These are phyloP conservation scores for Vireo griseus DNA, from an alignment of 2,797 vertebrate species.

Conservation along the genomic window DNA sequence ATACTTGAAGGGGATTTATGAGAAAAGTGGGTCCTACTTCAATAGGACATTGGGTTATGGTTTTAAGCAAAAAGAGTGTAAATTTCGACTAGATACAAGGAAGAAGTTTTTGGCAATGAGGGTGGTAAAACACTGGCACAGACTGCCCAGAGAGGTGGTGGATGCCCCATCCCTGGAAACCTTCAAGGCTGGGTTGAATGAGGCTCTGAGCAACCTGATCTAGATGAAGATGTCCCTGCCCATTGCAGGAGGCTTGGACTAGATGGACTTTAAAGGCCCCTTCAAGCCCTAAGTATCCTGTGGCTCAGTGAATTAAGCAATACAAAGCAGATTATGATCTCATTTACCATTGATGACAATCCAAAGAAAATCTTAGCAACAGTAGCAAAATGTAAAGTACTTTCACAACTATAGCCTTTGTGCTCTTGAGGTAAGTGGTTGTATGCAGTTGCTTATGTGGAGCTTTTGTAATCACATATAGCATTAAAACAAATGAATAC, in stretches of 20 bases:
- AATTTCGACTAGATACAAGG: background rate
- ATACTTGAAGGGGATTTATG: background rate
- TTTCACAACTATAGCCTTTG: background rate
- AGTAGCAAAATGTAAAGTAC: background rate
- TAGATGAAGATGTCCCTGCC: background rate
- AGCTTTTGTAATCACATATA: background rate
- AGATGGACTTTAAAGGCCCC: background rate
- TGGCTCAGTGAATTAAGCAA: background rate
- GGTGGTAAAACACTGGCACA: background rate
- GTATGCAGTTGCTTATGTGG: background rate
- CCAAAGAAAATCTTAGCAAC: background rate
- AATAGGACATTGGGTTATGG: background rate
- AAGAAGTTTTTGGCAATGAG: background rate
- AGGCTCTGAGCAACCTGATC: background rate
- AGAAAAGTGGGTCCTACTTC: background rate
- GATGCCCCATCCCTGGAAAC: background rate
- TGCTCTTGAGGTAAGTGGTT: background rate
- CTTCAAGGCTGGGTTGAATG: rapidly evolving
- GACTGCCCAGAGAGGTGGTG: background rate
- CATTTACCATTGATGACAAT: background rate
- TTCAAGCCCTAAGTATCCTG: background rate
- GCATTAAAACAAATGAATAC: background rate
- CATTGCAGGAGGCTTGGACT: background rate
- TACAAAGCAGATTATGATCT: background rate
- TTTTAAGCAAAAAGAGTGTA: background rate